Base-by-base conservation (phyloP, 2,888 invertebrate species). In the Carterocephalus palaemon region DNA sequence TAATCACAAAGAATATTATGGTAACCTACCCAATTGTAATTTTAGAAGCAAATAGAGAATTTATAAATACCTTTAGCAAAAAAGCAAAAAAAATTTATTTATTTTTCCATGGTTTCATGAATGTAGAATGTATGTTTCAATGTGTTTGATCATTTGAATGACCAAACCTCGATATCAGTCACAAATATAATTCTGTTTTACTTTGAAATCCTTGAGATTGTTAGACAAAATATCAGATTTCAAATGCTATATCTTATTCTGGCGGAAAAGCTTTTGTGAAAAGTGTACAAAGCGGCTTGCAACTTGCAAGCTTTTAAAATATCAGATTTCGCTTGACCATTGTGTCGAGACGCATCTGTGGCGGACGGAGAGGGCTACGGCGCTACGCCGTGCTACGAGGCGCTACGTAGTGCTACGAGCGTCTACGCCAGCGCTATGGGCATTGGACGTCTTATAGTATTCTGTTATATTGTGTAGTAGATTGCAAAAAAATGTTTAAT, bases 241-340 rank as follows among this genome's bases (percentile, higher is more conserved):
- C 36, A 29, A 28, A 42, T 43, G 16, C 24, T 33, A 24, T 41
- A 41, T 24, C 37, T 37, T 24, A 32, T 45, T 45, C 37, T 23
- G 24, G 24, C 16, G 16, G 29, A 31, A 39, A 45, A 16, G 37
- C 43, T 31, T 23, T 45, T 32, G 31, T 36, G 24, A n/a, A 15
- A 37, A 31, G 22, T 45, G 8, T 12, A 45, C 37, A 45, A 45
- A 37, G 37, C 37, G 19, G 17, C 37, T 36, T 45, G 43, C 43
- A 45, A 29, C 23, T 24, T 37, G 45, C 45, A 45, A 45, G 19
- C 45, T 45, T 45, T 45, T 37, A 45, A 29, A 45, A 45, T 45
- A 45, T 45, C 45, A 45, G 24, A 23, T 45, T 37, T 37, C 43
- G 22, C 24, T 17, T 37, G 45, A 16, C 31, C 37, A 37, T 45